A percentile compares a stretch with the other conserved stretches of the same genome.
Conservation (phyloP, 2,888 invertebrate genomes). For the Ormyrus labotus region DNA sequence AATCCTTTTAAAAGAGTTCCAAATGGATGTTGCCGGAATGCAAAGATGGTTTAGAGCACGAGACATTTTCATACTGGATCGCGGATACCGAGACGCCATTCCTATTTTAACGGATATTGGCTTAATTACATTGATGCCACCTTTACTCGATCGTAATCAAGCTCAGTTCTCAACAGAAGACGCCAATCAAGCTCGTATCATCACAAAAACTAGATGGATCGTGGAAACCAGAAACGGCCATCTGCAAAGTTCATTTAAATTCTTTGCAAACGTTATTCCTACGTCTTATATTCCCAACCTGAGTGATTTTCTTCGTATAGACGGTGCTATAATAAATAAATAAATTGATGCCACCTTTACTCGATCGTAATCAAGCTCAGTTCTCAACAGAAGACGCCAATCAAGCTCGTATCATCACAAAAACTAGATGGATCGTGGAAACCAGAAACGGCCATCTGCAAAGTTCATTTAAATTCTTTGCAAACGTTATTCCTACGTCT, state of each 20-base stretch:
- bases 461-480: constrained; percentile 14
- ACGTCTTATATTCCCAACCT: no score
- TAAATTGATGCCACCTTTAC: constrained; percentile 44
- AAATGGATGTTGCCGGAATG: constrained; percentile 17
- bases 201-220: constrained; percentile 50
- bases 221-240: constrained; percentile 52
- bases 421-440: constrained; percentile 48
- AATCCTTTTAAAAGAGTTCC: constrained; percentile 45
- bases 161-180: constrained; percentile 45
- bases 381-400: constrained; percentile 48
- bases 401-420: constrained; percentile 42
- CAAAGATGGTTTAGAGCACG: constrained; percentile 45
- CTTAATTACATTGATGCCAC: constrained; percentile 43
- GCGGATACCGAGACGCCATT: constrained; percentile 51
- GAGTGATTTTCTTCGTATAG: no score
- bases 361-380: constrained; percentile 27
- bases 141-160: constrained; percentile 23
- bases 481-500: constrained; percentile 9
- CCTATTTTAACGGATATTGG: constrained; percentile 33
- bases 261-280: no score
- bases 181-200: constrained; percentile 41
- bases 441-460: constrained; percentile 45
- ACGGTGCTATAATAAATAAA: no score
- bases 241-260: no score
- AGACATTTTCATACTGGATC: constrained; percentile 49